Conservation (phyloP, 2,113 vertebrate genomes). For the Sigmodon hispidus region DNA sequence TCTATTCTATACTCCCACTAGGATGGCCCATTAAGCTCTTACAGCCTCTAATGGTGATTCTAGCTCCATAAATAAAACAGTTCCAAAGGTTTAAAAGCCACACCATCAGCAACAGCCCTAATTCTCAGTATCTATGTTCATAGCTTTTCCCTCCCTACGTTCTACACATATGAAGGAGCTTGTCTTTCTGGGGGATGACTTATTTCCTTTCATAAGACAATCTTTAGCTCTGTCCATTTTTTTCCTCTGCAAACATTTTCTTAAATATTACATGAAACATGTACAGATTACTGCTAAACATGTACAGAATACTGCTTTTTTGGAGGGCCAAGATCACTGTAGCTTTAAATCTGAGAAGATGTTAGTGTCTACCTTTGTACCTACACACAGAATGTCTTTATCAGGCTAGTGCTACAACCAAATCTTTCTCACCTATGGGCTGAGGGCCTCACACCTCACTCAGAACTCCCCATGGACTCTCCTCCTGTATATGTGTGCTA, state of each 20-base stretch:
- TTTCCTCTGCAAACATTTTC: neutral
- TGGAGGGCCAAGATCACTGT: neutral
- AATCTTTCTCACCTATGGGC: neutral
- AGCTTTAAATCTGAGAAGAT: constrained; percentile 26
- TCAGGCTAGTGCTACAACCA: neutral
- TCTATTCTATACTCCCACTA: neutral
- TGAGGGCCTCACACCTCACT: neutral
- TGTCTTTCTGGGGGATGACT: neutral
- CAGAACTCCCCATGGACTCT: neutral
- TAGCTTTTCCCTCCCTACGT: neutral
- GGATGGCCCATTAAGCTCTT: neutral
- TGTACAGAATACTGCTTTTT: neutral
- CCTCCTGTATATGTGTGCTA: neutral
- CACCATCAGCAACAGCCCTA: neutral
- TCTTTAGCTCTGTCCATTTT: neutral
- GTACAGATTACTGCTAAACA: neutral
- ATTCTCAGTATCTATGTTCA: too few relatives aligned
- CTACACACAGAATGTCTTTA: neutral
- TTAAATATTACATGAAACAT: neutral
- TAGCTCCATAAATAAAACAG: neutral
- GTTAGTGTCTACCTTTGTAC: neutral
- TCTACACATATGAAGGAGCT: neutral
- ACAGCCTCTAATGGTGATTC: neutral
- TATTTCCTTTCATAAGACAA: neutral
- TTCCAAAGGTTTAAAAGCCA: neutral